Evolutionary conservation across 2,797 vertebrate genomes (phyloP), one percentile per base, ranked within the genome.

Genomic region (Melanotaenia nigrans): DNA sequence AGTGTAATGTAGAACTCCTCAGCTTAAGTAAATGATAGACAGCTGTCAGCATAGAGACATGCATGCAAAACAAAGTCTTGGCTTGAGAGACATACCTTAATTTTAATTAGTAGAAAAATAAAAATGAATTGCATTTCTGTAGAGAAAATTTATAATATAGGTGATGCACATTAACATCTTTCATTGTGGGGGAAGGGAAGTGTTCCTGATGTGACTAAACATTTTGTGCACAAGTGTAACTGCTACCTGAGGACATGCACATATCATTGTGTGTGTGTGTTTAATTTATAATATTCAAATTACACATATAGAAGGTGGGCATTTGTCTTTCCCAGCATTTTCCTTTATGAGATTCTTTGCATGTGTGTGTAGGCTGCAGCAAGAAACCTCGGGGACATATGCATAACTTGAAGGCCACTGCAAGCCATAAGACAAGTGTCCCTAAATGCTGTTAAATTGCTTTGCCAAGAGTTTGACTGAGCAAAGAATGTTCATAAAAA

Each of bases 351-450:
- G 82, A 58, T 47, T 61, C 1, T 51, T 42, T 40, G 68, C 67
- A 25, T 51, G 13, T 65, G 64, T 80, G 9, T 32, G 62, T 56
- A 10, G 42, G 6, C 18, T 45, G 13, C 40, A 42, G 14, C 40
- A 42, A 2, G 40, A 42, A 42, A 42, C 14, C 14, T 42, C 16
- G 16, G 40, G 14, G 65, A 51, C 18, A 16, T 57, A 33, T 32
- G 16, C 57, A 53, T 56, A 25, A 35, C 65, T 60, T 61, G 70
- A 81, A 75, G 74, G 66, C 32, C 18, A 4, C 55, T 13, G 65
- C 65, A 77, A 84, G 77, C 69, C 68, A 56, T 61, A 77, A 73
- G 66, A 71, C 80, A 64, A 24, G 4, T 71, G 73, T 45, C 67
- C 51, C 25, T 75, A 57, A 59, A 79, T 24, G 47, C 61, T 45